Conservation (phyloP, 2,888 invertebrate species). For the Nomada hirtipes region DNA sequence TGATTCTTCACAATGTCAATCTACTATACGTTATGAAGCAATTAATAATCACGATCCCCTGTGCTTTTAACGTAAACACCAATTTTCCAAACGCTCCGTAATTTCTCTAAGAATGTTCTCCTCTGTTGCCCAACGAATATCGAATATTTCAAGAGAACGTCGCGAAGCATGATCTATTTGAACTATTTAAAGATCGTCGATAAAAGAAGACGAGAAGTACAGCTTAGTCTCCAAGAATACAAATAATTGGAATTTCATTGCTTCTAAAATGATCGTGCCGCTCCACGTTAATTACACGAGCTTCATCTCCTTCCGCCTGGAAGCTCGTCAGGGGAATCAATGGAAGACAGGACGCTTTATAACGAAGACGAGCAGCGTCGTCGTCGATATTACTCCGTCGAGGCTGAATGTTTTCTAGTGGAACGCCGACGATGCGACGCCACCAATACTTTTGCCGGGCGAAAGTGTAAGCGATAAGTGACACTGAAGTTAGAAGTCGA, state of each 20-base stretch:
- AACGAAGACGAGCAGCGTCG: slow-evolving; percentile 59
- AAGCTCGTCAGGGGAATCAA: slow-evolving; percentile 52
- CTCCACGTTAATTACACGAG: slow-evolving; percentile 43
- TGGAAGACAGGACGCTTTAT: slow-evolving; percentile 45
- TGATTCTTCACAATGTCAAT: no score
- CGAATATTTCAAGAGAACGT: not conserved
- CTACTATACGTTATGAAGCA: no score
- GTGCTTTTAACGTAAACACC: no score
- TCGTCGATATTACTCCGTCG: slow-evolving; percentile 56
- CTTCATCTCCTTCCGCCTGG: slow-evolving; percentile 33
- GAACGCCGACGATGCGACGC: slow-evolving; percentile 36
- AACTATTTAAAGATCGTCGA: not conserved
- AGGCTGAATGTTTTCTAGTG: slow-evolving; percentile 44
- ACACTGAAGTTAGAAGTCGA: slow-evolving; percentile 36
- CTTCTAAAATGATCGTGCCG: not conserved
- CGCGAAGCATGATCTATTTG: not conserved
- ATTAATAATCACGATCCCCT: no score
- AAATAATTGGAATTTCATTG: not conserved
- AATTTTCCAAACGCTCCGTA: no score
- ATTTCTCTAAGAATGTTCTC: no score
- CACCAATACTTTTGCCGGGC: slow-evolving; percentile 43
- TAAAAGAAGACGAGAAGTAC: not conserved
- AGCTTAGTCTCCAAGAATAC: not conserved
- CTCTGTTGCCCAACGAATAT: no score
- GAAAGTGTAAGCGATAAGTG: slow-evolving; percentile 52